A percentile compares a stretch with the other conserved stretches of the same genome.
phyloP scores from a whole-genome alignment of 1,140 invertebrate species.

The Scaptomyza graminum region DNA sequence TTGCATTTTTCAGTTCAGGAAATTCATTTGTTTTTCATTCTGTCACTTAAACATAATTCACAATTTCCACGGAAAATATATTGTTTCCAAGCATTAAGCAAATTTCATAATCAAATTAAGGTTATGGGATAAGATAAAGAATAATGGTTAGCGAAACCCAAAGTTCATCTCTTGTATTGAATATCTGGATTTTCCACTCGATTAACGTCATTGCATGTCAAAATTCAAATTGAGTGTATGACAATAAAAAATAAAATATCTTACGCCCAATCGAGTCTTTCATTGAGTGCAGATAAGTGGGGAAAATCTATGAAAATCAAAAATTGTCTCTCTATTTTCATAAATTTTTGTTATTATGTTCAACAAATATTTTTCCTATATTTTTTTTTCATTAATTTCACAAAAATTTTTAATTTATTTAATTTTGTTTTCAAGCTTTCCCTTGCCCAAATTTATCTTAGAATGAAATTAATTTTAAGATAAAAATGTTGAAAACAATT shows the following conservation, averaged over 20 bases:
- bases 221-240: conserved; percentile 27
- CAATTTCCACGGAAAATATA: neutral
- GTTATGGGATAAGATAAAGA: neutral
- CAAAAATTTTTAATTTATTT: too few species aligned
- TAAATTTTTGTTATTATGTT: too few species aligned
- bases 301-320: neutral
- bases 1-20: neutral
- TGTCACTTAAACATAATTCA: neutral
- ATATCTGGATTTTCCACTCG: conserved; percentile 30
- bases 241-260: conserved; percentile 37
- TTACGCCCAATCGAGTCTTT: conserved; percentile 9
- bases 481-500: conserved; percentile 5
- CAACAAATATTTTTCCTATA: too few species aligned
- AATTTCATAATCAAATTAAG: neutral
- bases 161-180: neutral
- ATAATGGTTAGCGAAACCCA: neutral
- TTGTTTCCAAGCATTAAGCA: neutral
- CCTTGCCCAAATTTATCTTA: too few species aligned
- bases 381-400: too few species aligned
- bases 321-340: too few species aligned
- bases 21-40: neutral
- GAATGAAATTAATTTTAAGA: neutral
- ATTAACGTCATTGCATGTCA: conserved; percentile 42
- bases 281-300: conserved; percentile 23
- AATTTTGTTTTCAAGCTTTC: too few species aligned